Conservation (phyloP, 2,113 vertebrate genomes). For the Mellivora capensis region DNA sequence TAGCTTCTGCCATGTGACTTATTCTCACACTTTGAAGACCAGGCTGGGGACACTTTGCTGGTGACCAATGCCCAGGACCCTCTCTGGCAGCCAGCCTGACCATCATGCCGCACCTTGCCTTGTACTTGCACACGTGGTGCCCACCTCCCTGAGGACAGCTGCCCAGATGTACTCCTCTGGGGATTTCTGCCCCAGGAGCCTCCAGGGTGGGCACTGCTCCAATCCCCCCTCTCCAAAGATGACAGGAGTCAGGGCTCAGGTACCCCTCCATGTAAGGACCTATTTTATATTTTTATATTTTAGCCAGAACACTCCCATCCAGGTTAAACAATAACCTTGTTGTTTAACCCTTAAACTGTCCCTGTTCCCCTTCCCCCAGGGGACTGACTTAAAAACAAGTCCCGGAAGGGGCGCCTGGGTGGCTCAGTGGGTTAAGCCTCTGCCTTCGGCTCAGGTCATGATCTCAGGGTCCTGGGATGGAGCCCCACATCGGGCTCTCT, state of each 20-base stretch:
- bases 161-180: neutral
- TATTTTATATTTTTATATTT: no score
- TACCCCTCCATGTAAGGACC: no score
- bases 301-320: no score
- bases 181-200: neutral
- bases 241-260: neutral
- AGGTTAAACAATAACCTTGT: no score
- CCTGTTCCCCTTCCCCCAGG: no score
- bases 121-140: neutral
- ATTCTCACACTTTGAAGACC: neutral
- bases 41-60: neutral
- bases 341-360: no score
- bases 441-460: no score
- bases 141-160: neutral
- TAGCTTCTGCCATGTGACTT: fast-evolving
- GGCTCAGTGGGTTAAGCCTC: no score
- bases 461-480: no score
- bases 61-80: neutral
- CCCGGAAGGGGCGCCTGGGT: no score
- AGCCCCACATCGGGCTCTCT: no score
- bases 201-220: neutral
- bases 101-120: neutral
- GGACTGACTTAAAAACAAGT: no score
- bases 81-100: neutral
- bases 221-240: neutral